These are phyloP conservation scores for Choristoneura fumiferana DNA, from an alignment of 1,140 invertebrate genomes.

Conservation along the genomic window DNA sequence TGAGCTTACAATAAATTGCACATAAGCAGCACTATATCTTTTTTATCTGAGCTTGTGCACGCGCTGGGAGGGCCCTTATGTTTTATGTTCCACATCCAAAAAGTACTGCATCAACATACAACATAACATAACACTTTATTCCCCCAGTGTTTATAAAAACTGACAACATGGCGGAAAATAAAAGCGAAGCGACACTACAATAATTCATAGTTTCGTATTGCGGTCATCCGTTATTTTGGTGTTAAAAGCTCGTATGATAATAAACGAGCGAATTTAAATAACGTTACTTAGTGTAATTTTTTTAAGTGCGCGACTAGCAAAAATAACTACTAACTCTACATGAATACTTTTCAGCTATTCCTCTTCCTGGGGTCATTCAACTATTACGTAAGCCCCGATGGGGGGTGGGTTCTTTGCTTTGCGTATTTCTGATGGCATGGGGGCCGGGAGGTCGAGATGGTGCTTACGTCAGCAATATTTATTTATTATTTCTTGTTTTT, in stretches of 20 bases:
- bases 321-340: too few species aligned
- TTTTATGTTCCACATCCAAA: conserved; percentile 13
- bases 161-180: background rate
- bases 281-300: too few species aligned
- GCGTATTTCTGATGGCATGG: too few species aligned
- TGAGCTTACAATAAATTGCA: conserved; percentile 11
- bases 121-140: background rate
- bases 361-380: too few species aligned
- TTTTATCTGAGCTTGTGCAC: conserved; percentile 8
- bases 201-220: conserved; percentile 6
- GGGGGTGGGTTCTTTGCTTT: too few species aligned
- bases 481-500: too few species aligned
- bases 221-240: background rate
- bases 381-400: too few species aligned
- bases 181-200: background rate
- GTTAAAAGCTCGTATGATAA: background rate
- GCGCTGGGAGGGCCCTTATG: background rate
- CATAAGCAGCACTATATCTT: conserved; percentile 13
- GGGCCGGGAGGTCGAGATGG: too few species aligned
- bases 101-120: background rate
- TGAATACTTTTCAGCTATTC: too few species aligned
- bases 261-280: too few species aligned
- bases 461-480: too few species aligned
- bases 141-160: background rate
- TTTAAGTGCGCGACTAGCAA: too few species aligned